Base-by-base conservation (phyloP, 2,113 vertebrate genomes). In the Cyanocitta stelleri region DNA sequence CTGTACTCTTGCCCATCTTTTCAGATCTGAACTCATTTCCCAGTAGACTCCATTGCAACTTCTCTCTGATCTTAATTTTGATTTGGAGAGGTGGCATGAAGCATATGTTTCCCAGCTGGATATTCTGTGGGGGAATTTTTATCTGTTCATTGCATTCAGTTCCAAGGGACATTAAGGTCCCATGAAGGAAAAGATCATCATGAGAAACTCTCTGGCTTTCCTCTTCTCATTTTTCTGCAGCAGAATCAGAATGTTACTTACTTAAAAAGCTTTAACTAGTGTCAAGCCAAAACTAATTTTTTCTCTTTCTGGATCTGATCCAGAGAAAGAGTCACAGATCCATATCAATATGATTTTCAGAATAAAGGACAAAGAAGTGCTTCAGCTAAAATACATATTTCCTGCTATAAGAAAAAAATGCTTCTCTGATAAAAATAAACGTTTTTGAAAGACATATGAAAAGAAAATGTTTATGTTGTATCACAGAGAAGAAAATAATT, bases 11-110 rank as follows among this genome's bases (percentile, higher is more conserved):
- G 48, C 27, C 33, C 44, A 8, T 61, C 66, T 87, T 89, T 85
- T 44, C 58, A 82, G 16, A 68, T 84, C 48, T 78, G n/a, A 92
- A 78, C 29, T 87, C 68, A 30, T 87, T 16, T 87, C 77, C 66
- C 73, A 37, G 41, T 33, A 92, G 84, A 78, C 23, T 79, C 16
- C 69, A 72, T 32, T 68, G 49, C 41, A 89, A 19, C 29, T 82
- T 91, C 37, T 74, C 39, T 72, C 80, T 91, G 48, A 84, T 94
- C 66, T 89, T 85, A 87, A 95, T 82, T 95, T 85, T 92, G 62
- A 78, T 95, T 81, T 95, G 77, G 54, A 93, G 77, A 85, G 79
- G 46, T 89, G 77, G n/a, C 56, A 67, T 41, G 49, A 89, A 95
- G 32, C 80, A 85, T 92, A 87, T 85, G 73, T 26, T 91, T 87